Base-by-base conservation (phyloP, 37 sponge, comb jelly and placozoan genomes). In the Mnemiopsis leidyi region DNA sequence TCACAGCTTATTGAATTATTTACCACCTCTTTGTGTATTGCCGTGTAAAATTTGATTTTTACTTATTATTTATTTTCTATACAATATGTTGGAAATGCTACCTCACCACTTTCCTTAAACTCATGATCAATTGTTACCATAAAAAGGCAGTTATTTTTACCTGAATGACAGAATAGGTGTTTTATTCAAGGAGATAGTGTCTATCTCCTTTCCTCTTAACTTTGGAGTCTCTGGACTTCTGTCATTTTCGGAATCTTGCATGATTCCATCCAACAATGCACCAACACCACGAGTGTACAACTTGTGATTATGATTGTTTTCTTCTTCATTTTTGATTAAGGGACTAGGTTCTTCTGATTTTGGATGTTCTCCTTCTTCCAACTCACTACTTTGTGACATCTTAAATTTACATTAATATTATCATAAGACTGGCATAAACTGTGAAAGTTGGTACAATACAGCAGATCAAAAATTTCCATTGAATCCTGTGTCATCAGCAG, bases 311-410 rank as follows among this genome's bases (percentile, higher is more conserved):
- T 77, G 79, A 32, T 77, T 34, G 36, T 77, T 77, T 77, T 77
- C 36, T 28, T 77, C 79, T 69, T 69, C 73, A 69, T 21, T 23
- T 69, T 28, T 69, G 24, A 48, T 48, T 18, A 48, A 18, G 61
- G 61, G 61, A 48, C 61, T 48, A 77, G 18, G 79, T 77, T 77
- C 32, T 32, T 31, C 35, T 21, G 79, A 32, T 16, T 9, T 32
- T 28, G 79, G 20, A 77, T 33, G 36, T 77, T 77, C 79, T 34
- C 79, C 79, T 33, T 77, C 79, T 32, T 77, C 79, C 32, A 77
- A 77, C 35, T 77, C 79, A 77, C 79, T 77, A 32, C 79, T 77
- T 34, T 77, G 79, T 34, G 79, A 77, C 79, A 77, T 77, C n/a
- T n/a, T n/a, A n/a, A n/a, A n/a, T n/a, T n/a, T n/a, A n/a, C n/a